phyloP scores from a whole-genome alignment of 2,113 vertebrate species.

The Oryzias woworae region DNA sequence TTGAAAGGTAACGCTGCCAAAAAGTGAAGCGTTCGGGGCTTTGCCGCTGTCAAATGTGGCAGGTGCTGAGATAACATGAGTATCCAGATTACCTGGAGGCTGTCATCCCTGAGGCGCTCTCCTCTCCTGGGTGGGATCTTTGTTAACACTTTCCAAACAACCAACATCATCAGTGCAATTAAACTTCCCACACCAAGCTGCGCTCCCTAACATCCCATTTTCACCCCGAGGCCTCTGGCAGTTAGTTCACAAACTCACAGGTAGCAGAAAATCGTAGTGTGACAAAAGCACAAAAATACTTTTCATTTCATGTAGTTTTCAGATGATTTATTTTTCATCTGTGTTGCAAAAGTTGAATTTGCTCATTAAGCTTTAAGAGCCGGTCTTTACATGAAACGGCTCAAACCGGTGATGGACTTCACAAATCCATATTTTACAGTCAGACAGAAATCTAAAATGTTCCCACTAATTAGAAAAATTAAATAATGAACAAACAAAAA shows the following conservation, averaged over 20 bases:
- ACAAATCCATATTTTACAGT: too few species aligned
- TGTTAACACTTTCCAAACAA: conserved; percentile 46
- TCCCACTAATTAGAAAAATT: too few species aligned
- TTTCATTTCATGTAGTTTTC: not conserved
- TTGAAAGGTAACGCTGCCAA: conserved; percentile 74
- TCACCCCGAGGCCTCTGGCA: not conserved
- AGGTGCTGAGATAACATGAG: conserved; percentile 70
- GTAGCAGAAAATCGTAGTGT: not conserved
- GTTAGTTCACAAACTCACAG: conserved; percentile 10
- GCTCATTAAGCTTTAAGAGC: not conserved
- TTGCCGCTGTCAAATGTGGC: conserved; percentile 67
- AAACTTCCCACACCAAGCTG: conserved; percentile 10
- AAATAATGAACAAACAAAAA: too few species aligned
- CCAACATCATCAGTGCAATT: conserved; percentile 39
- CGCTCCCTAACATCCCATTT: conserved; percentile 8
- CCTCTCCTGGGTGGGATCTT: conserved; percentile 37
- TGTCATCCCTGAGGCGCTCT: conserved; percentile 27
- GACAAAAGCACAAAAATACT: not conserved
- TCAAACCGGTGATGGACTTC: too few species aligned
- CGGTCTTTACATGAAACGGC: too few species aligned
- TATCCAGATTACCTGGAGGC: conserved; percentile 68
- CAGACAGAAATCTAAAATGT: too few species aligned
- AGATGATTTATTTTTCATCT: not conserved
- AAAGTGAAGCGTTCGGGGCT: conserved; percentile 71
- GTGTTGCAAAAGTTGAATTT: not conserved